Evolutionary conservation across 1,140 invertebrate genomes (phyloP), one percentile per base, ranked within the genome.

Genomic region (Stenopsyche tienmushanensis): DNA sequence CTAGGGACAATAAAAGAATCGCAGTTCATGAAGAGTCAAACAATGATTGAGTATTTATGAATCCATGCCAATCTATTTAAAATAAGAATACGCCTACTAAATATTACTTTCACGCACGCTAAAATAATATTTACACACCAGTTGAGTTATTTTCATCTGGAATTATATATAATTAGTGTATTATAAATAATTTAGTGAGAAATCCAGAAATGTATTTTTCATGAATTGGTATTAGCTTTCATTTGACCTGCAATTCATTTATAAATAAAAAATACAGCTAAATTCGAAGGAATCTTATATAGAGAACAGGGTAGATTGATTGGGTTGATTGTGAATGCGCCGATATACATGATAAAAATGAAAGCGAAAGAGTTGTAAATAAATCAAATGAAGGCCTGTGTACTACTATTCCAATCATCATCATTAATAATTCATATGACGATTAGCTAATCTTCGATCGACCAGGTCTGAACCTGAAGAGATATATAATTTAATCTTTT

Each of bases 391-490:
- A 69, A 63, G 67, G 67, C 67, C 67, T 65, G 67, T 69, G 67
- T 69, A 69, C 58, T 63, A 67, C 54, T 65, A 69, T 69, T 69
- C 67, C 67, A 69, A 65, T 65, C 42, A 55, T 69, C 62, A 69
- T 55, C 21, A 44, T 58, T 47, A 54, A 26, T 62, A 55, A 55
- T 25, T 65, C 57, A 65, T 65, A 26, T 64, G 62, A 69, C 49
- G 49, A 68, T 69, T 69, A 69, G 62, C 67, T 69, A 69, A 65
- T 69, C 67, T 65, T 65, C 67, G 67, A 69, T 63, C 67, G 67
- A 69, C 67, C 67, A 69, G 67, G 67, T 65, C 58, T 49, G 26
- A 34, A 54, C 67, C 67, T 69, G 67, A 69, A 42, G 67, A 69
- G 42, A 62, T 66, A 66, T 49, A 59, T 53, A 53, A 41, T 66